Base-by-base conservation (phyloP, 1,140 invertebrate genomes). In the Apis laboriosa region DNA sequence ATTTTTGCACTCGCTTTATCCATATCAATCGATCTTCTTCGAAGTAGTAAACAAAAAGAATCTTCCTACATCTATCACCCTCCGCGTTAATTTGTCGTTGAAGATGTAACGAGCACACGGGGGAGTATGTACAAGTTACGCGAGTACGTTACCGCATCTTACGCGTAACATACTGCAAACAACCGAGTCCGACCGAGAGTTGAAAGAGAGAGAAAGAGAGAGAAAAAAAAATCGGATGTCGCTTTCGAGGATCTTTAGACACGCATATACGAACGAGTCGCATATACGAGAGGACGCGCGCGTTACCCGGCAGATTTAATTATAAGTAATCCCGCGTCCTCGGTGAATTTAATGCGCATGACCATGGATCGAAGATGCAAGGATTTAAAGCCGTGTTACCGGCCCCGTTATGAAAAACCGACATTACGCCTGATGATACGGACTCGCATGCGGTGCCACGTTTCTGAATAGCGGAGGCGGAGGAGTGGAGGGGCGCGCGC, bases 321-420 rank as follows among this genome's bases (percentile, higher is more conserved):
- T 83, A 83, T 83, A 83, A 83, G 75, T 83, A 83, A 78, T 83
- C 75, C 72, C 67, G 81, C 81, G 81, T 78, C 81, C 75, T 78
- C 81, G 75, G 74, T 78, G 75, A 78, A 83, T 83, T 83, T 83
- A 83, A 83, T 83, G 81, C 19, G 67, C 81, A 24, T 43, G 56
- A n/a, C 80, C 74, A 56, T 53, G 66, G 67, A 78, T 83, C 81
- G 81, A 78, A 71, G 81, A 83, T 66, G n/a, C 67, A 51, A 72
- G 75, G 75, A 83, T 83, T 83, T 78, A 83, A 83, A 75, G 9
- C 76, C 67, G 75, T 72, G 75, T 83, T 70, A 15, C 60, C 34
- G 34, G 34, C 13, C 24, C 81, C 81, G 81, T 83, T 83, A 83
- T 83, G 81, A 83, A 83, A 83, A 83, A 83, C 43, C 80, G 75